Evolutionary conservation across 1,140 invertebrate species (phyloP), one percentile per base, ranked within the genome.

Genomic region (Drosophila micromelanica): DNA sequence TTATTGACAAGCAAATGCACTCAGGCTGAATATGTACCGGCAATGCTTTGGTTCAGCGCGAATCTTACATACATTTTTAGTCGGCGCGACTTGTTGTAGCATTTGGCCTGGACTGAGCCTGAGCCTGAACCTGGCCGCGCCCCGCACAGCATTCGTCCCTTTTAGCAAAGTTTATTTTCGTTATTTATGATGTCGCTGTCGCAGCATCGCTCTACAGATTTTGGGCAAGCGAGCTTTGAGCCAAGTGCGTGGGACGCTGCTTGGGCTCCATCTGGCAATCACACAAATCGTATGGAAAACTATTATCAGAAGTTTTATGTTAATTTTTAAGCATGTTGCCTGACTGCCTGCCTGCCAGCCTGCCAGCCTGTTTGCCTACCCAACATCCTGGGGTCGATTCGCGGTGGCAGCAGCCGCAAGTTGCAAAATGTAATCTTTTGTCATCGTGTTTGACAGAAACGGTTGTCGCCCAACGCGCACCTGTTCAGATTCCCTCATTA

Each of bases 1-100:
- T 90, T 90, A 73, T 90, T 87, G 86, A 89, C 85, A 89, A 90
- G 85, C 86, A 89, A 89, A 90, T 90, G 85, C 85, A 89, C 85
- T 89, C 85, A 89, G 64, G 62, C 77, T 60, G 68, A 85, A 90
- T 90, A 85, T 87, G 85, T 87, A 70, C 45, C 51, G 48, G 30
- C 79, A 43, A 60, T 51, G 38, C 62, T 59, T 61, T 12, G 37
- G 32, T 45, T 76, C 52, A 45, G 40, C 57, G 62, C 59, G 48
- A 30, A 43, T 71, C 65, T 61, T 60, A 57, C 71, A 65, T 46
- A 62, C 48, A 67, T 80, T 82, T 57, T 77, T 64, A 80, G 80
- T 32, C 80, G 65, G 55, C 57, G 62, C 73, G 46, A 80, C 77
- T 73, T 74, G 76, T 63, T 74, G 76, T 63, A 72, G 72, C 78